Base-by-base conservation (phyloP, 2,113 vertebrate genomes). In the Picathartes gymnocephalus region DNA sequence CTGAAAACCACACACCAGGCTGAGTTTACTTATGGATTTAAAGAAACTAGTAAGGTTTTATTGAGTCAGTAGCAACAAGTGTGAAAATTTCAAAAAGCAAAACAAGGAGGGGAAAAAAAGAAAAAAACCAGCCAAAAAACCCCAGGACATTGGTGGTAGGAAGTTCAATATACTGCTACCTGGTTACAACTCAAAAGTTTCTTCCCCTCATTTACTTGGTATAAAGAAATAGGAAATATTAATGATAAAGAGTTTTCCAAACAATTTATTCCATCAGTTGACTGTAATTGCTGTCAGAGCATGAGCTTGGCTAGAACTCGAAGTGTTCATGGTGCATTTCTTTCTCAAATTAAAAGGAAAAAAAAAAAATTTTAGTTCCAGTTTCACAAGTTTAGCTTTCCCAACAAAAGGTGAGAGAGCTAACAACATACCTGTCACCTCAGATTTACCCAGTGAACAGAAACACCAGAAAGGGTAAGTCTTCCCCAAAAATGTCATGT, bases 171-270 rank as follows among this genome's bases (percentile, higher is more conserved):
- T 86, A 82, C 28, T 30, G 11, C 77, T 71, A 89, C 68, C 79
- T 73, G 51, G 21, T 68, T 88, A 61, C 42, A 76, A 88, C 35
- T 88, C 58, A 25, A 40, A 77, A 72, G 50, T 88, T 93, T 73
- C 30, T 47, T 92, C 69, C 31, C 62, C 31, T 83, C 40, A 68
- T 86, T 93, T 92, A 54, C n/a, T 68, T 40, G 64, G 30, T 86
- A 56, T 37, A 88, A 93, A 88, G 27, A 58, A 88, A 89, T 51
- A 62, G 17, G 56, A 68, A 86, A 57, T 30, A 42, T 35, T 91
- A 92, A 89, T 31, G 61, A 95, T 82, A 97, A 80, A 88, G 93
- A 97, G 56, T 79, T 96, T 95, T 96, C 93, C 94, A 92, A 96
- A 93, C 61, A 90, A 64, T 86, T 90, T 88, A 88, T 94, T 88